phyloP scores from a whole-genome alignment of 2,797 vertebrate genomes.

The Eremophila alpestris region DNA sequence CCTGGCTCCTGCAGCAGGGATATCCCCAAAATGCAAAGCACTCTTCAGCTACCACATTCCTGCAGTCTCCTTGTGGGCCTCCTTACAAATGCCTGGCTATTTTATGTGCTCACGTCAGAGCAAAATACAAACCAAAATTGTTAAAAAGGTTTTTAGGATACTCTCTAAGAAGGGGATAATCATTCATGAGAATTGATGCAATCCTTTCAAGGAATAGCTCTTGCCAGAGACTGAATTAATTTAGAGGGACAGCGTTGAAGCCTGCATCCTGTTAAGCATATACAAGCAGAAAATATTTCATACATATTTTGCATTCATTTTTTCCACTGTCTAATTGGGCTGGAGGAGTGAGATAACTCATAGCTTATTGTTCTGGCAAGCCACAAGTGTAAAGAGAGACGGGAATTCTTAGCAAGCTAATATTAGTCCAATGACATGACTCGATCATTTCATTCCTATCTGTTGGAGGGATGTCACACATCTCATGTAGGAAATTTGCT shows the following conservation, averaged over 20 bases:
- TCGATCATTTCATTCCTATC: conserved; percentile 56
- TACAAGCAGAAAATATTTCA: conserved; percentile 40
- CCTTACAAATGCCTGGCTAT: background rate
- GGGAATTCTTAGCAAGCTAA: conserved; percentile 67
- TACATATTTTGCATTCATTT: conserved; percentile 58
- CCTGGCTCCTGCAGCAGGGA: background rate
- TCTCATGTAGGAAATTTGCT: conserved; percentile 48
- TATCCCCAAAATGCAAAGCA: background rate
- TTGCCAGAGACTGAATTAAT: conserved; percentile 69
- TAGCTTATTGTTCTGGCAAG: conserved; percentile 57
- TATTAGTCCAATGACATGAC: conserved; percentile 63
- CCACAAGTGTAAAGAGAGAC: conserved; percentile 58
- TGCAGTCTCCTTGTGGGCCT: background rate
- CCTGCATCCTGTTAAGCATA: conserved; percentile 14
- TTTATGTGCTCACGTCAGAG: background rate
- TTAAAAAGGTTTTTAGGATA: conserved; percentile 58
- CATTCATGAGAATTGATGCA: conserved; percentile 62
- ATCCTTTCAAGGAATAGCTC: conserved; percentile 63
- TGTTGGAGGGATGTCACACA: conserved; percentile 63
- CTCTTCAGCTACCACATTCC: background rate
- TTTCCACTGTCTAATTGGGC: conserved; percentile 69
- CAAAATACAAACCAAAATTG: conserved; percentile 62
- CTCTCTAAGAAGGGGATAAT: conserved; percentile 54
- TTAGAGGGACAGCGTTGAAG: conserved; percentile 20
- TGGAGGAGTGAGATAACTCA: conserved; percentile 64